phyloP scores from a whole-genome alignment of 2,888 invertebrate species.

The Oscheius myriophilus region DNA sequence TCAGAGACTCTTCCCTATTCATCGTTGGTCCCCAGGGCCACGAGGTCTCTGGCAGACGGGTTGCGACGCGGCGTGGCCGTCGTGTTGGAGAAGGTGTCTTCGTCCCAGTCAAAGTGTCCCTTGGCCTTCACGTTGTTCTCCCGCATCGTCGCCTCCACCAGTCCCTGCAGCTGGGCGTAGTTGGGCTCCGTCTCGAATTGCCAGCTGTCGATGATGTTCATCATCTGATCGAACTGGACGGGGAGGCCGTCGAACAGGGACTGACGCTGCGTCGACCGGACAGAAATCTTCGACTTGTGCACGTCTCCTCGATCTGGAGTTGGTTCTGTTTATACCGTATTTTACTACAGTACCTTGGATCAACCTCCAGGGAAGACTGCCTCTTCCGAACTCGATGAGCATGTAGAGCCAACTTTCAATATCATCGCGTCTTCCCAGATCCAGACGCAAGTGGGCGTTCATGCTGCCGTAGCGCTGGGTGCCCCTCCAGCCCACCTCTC shows the following conservation, averaged over 20 bases:
- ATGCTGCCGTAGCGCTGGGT: constrained; percentile 61
- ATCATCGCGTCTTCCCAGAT: constrained; percentile 57
- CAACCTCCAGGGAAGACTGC: constrained; percentile 59
- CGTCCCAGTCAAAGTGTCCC: constrained; percentile 28
- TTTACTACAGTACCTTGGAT: constrained; percentile 37
- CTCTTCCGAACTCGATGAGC: constrained; percentile 54
- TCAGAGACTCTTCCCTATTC: neutral
- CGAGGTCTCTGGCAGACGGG: constrained; percentile 6
- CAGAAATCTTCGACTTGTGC: constrained; percentile 45
- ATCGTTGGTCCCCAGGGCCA: constrained; percentile 14
- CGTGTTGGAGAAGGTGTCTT: constrained; percentile 24
- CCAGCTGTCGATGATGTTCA: constrained; percentile 50
- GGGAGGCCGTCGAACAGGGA: constrained; percentile 52
- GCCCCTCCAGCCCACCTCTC: constrained; percentile 64
- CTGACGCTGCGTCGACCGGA: constrained; percentile 31
- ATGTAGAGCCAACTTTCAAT: constrained; percentile 62
- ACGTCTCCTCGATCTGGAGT: constrained; percentile 49
- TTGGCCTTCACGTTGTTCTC: constrained; percentile 1
- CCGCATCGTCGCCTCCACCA: neutral
- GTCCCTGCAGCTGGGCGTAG: constrained; percentile 12
- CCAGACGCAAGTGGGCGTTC: constrained; percentile 47
- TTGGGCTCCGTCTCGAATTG: constrained; percentile 10
- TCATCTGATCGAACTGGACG: constrained; percentile 48
- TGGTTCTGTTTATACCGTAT: no score
- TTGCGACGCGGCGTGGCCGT: neutral